These are phyloP conservation scores for Corythornis madagascariensis DNA, from an alignment of 2,113 vertebrate genomes.

Conservation along the genomic window DNA sequence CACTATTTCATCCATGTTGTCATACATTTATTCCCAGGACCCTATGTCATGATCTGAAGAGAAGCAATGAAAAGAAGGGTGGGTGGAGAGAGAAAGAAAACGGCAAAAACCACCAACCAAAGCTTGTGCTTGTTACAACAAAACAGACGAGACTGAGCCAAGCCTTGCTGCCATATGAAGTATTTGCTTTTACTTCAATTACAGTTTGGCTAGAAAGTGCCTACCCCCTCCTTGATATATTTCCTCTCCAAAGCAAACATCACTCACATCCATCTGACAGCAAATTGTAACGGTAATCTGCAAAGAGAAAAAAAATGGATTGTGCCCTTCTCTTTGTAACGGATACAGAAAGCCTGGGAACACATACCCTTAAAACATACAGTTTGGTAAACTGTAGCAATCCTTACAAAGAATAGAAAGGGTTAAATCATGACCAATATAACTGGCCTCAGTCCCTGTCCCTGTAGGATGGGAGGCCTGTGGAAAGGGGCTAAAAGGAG, in stretches of 20 bases:
- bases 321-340: not conserved
- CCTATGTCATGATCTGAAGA: not conserved
- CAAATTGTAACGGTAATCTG: not conserved
- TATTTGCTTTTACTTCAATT: constrained; percentile 11
- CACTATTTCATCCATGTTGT: not conserved
- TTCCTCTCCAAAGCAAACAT: constrained; percentile 12
- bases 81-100: not conserved
- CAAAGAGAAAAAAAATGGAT: not conserved
- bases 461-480: not conserved
- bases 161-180: not conserved
- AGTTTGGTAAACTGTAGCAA: not conserved
- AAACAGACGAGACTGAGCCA: constrained; percentile 11
- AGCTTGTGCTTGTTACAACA: not conserved
- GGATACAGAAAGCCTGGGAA: not conserved
- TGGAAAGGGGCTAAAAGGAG: not conserved
- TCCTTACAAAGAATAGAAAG: not conserved
- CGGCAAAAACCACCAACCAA: not conserved
- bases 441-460: not conserved
- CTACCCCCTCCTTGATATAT: not conserved
- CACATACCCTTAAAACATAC: not conserved
- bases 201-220: not conserved
- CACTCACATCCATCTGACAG: not conserved
- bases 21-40: not conserved
- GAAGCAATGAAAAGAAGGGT: not conserved
- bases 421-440: not conserved